Conservation (phyloP, 2,797 vertebrate genomes). For the Amniataba percoides region DNA sequence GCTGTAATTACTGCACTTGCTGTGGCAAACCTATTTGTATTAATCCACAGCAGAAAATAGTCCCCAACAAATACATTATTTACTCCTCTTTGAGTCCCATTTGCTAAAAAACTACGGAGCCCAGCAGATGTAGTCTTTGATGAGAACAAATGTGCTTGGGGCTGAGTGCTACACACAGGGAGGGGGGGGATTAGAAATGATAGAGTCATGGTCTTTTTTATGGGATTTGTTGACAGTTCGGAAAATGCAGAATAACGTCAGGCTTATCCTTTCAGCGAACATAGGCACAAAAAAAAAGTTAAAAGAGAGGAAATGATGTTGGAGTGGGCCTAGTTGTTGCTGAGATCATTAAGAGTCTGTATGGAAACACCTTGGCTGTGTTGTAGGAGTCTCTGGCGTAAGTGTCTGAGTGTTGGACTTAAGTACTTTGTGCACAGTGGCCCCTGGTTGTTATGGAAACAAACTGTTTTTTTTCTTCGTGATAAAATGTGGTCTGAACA, state of each 20-base stretch:
- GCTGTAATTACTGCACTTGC: neutral
- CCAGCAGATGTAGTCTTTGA: neutral
- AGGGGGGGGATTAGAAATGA: no score
- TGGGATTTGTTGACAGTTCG: neutral
- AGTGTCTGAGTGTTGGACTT: slow-evolving; percentile 36
- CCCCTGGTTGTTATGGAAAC: slow-evolving; percentile 62
- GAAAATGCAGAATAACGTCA: neutral
- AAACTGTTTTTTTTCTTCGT: slow-evolving; percentile 27
- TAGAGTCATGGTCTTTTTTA: neutral
- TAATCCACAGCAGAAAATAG: slow-evolving; percentile 1
- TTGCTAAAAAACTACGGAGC: neutral
- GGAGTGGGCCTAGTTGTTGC: neutral
- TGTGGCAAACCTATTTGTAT: neutral
- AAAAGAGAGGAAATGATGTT: neutral
- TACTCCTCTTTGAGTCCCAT: neutral
- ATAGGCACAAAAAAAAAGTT: neutral
- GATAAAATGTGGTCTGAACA: slow-evolving; percentile 22
- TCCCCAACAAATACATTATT: neutral
- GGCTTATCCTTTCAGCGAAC: neutral
- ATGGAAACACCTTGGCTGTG: slow-evolving; percentile 20
- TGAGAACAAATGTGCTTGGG: neutral
- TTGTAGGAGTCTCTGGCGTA: slow-evolving; percentile 6
- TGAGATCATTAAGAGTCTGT: neutral
- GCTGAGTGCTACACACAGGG: neutral
- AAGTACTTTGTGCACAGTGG: slow-evolving; percentile 38